These are phyloP conservation scores for Bradynema listronoti DNA, from an alignment of 1,140 invertebrate genomes.

Conservation along the genomic window DNA sequence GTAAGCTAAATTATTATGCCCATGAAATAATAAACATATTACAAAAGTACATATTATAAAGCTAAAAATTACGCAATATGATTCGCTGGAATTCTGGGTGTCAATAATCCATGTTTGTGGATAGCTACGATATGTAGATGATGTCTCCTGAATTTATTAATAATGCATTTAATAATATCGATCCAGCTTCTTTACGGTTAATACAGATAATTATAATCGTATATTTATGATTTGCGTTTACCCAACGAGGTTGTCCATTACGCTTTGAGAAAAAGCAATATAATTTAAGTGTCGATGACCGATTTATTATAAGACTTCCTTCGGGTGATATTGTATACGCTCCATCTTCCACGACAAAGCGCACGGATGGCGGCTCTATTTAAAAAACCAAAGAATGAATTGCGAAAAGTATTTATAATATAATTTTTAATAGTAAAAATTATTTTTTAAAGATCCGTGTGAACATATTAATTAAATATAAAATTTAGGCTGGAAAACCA, in stretches of 20 bases:
- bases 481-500: no score
- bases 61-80: slow-evolving; percentile 31
- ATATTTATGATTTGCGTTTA: slow-evolving; percentile 17
- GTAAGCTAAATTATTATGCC: slow-evolving; percentile 24
- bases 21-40: background rate
- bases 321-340: slow-evolving; percentile 26
- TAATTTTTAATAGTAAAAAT: no score
- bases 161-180: background rate
- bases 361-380: slow-evolving; percentile 23
- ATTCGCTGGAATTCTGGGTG: slow-evolving; percentile 32
- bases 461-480: no score
- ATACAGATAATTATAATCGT: slow-evolving; percentile 3
- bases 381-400: background rate
- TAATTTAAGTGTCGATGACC: slow-evolving; percentile 33
- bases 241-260: slow-evolving; percentile 30
- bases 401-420: no score
- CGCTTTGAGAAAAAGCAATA: slow-evolving; percentile 32
- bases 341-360: slow-evolving; percentile 31
- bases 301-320: slow-evolving; percentile 33
- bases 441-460: no score
- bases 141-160: slow-evolving; percentile 23
- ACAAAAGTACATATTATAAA: background rate
- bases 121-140: slow-evolving; percentile 40
- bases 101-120: slow-evolving; percentile 35
- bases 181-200: slow-evolving; percentile 15